Evolutionary conservation across 2,888 invertebrate species (phyloP), one percentile per base, ranked within the genome.

Genomic region (Amiota minor): DNA sequence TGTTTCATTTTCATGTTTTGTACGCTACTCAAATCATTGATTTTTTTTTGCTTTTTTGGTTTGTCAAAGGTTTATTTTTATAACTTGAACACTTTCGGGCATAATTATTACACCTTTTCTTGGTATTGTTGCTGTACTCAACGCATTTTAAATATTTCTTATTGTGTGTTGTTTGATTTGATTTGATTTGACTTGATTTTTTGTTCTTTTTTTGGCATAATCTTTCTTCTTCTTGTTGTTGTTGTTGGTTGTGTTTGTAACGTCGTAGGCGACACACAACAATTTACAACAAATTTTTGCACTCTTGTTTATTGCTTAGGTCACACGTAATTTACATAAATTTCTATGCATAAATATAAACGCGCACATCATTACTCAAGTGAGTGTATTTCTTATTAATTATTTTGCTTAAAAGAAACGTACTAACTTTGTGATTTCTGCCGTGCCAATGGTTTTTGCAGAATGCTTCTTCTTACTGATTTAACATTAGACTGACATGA

Each of bases 21-120:
- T 65, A 49, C 20, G 16, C 47, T 47, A 49, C 18, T 65, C 46
- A 65, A 47, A 65, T 65, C 46, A 65, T 65, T 65, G 65, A 65
- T 65, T 65, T 65, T 65, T 62, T 35, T 46, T 23, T 23, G 23
- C 3, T 23, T 1, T 23, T 23, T 23, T 23, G 35, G 4, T 35
- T 35, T 35, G 35, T 6, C 35, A 35, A 59, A 18, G 47, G 18
- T 18, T 65, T 65, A 65, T 65, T 65, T 65, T 65, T 65, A 65
- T 47, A 65, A 46, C 47, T 65, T 18, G 18, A 47, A 18, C 59
- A 20, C 59, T 59, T 59, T 59, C 11, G 59, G n/a, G 4, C 20
- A 20, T 18, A 20, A 20, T 59, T 59, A n/a, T 18, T 59, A 20
- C 11, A 18, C 59, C 20, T 59, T 59, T 59, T 59, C 18, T 6